Evolutionary conservation across 1,140 invertebrate genomes (phyloP).

Genomic region (Orussus abietinus): DNA sequence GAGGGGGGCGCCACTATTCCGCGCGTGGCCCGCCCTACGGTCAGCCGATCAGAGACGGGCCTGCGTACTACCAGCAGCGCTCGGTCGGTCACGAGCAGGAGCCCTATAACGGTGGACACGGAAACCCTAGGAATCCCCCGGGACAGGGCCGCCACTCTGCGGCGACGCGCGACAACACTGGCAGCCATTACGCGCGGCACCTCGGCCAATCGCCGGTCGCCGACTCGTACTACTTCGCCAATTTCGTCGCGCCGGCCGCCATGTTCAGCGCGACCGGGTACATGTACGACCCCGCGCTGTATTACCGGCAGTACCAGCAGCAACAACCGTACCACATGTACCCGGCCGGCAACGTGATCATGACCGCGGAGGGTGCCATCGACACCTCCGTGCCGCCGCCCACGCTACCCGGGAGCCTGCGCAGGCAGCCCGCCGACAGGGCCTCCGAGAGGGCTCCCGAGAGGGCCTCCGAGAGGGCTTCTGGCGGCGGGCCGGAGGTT

Average conservation of each 20-base stretch:
- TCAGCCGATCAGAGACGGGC: conserved; percentile 37
- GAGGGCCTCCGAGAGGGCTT: too few species aligned
- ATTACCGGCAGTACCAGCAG: conserved; percentile 31
- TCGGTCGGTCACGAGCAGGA: conserved; percentile 11
- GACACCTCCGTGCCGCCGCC: conserved; percentile 48
- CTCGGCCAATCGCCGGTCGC: not conserved
- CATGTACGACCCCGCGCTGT: conserved; percentile 37
- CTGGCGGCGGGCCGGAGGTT: too few species aligned
- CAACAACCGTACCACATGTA: conserved; percentile 36
- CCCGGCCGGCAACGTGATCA: conserved; percentile 31
- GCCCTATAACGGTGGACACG: conserved; percentile 20
- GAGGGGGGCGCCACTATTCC: conserved; percentile 30
- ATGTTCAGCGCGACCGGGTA: conserved; percentile 22
- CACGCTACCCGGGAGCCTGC: too few species aligned
- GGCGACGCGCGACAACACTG: not conserved
- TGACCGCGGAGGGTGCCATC: conserved; percentile 38
- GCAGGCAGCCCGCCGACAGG: too few species aligned
- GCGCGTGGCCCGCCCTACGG: conserved; percentile 28
- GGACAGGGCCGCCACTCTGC: conserved; percentile 15
- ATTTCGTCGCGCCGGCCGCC: conserved; percentile 32
- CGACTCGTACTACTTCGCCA: conserved; percentile 30
- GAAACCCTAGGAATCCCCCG: conserved; percentile 16
- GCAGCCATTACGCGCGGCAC: conserved; percentile 6
- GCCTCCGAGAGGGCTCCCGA: too few species aligned
- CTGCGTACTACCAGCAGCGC: conserved; percentile 30